Evolutionary conservation across 2,888 invertebrate species (phyloP), one percentile per base, ranked within the genome.

Genomic region (Ametastegia equiseti): DNA sequence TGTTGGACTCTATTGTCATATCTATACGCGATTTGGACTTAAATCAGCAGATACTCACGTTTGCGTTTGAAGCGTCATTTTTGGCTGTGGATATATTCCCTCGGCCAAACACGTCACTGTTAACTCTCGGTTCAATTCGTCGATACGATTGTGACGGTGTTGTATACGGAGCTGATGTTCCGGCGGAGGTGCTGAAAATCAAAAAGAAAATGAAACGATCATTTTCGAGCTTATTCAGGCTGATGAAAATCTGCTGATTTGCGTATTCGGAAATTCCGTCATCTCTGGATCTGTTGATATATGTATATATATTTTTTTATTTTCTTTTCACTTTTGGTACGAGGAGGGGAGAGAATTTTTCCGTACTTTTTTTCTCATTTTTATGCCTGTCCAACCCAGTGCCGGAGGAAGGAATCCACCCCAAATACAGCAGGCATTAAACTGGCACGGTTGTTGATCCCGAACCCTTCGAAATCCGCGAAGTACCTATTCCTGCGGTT

Each of bases 61-160:
- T 86, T 90, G 87, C 63, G 83, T 85, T 73, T 80, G 85, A 83
- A 90, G 85, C 78, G 84, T 86, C 81, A 90, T 87, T 78, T 83
- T 86, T 75, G 89, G 89, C 79, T 80, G 83, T n/a, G 89, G 89
- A 86, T 85, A 89, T 81, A 89, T 83, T 81, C 88, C 87, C 84
- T 89, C 87, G 39, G 88, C 89, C 19, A 86, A 82, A 83, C 89
- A 89, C 81, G 82, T 86, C 81, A 88, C 86, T 47, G 87, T 87
- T 83, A 90, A 86, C 81, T 75, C 50, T 7, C 82, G 83, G 82
- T 87, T 88, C 63, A 86, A 81, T 60, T 86, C 85, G 77, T 86
- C 85, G 80, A 87, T 87, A 78, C 85, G 83, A 42, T 83, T 83
- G 39, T 87, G 42, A 45, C 39, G 88, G 81, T 88, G 86, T 75